Evolutionary conservation across 2,888 invertebrate species (phyloP), one percentile per base, ranked within the genome.

Genomic region (Dasypogon diadema): DNA sequence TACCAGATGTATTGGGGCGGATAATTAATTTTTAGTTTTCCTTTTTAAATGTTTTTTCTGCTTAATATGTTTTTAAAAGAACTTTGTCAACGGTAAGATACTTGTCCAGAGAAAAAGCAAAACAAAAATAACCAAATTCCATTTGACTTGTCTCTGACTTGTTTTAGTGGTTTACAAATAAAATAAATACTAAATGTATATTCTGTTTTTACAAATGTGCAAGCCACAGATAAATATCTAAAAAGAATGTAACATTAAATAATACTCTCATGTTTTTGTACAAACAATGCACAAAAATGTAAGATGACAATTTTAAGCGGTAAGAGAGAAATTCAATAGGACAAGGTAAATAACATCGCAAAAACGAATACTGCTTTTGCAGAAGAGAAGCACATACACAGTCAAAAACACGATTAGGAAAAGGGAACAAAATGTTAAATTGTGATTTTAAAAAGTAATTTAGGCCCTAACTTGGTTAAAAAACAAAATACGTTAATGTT

Each of bases 1-100:
- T 72, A 72, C 72, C 72, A 72, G 72, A 70, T 70, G 34, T 72
- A 54, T 72, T 72, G 65, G 65, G 65, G 65, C 65, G 65, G 30
- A 54, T 54, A 8, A 18, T 54, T 54, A 18, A 54, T 54, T 18
- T 54, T 54, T 18, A 21, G 8, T 54, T 5, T 54, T 21, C 6
- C 54, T 46, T 68, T 26, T 68, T 48, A 68, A 24, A 48, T 68
- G 30, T 14, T 10, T 26, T 14, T 37, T 48, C 46, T 24, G 48
- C 48, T 48, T 68, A 68, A 46, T 68, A 68, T 37, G 5, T 34
- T 46, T 26, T 48, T n/a, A n/a, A 68, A 22, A n/a, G 14, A 22
- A 48, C n/a, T 14, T 12, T 68, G 48, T 48, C 24, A 48, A 48
- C 24, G 48, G 21, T 14, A 24, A 68, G 26, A 48, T 68, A 48